Base-by-base conservation (phyloP, 2,113 vertebrate species). In the Perognathus longimembris region DNA sequence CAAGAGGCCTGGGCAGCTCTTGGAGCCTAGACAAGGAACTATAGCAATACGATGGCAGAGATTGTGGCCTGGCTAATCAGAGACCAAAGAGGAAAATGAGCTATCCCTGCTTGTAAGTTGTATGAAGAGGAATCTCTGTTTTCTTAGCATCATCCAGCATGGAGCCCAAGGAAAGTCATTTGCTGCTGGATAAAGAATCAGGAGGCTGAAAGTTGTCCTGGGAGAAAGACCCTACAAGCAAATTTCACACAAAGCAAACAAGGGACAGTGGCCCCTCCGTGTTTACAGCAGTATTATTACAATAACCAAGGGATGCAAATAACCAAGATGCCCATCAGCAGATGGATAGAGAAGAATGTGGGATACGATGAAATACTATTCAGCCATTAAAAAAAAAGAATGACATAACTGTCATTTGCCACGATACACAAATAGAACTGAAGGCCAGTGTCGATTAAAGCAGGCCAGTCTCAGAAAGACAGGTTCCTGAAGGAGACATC, bases 31-130 rank as follows among this genome's bases (percentile, higher is more conserved):
- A 71, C 76, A 34, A 78, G 21, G 67, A 77, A 26, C 20, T 50
- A 64, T 1, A n/a, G 22, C n/a, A 78, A 30, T 3, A n/a, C 40
- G n/a, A 30, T 1, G 40, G 5, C 28, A 40, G 4, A 32, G 45
- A 4, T 4, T 24, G 32, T 4, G 32, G 59, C 3, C n/a, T 6
- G 0, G 7, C 3, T 3, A 7, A 45, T 22, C 61, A 61, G 59
- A 88, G 75, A 59, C 15, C 18, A 30, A 32, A 66, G 76, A 26
- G 38, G n/a, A 42, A 81, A 84, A 87, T 7, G 11, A 79, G 28
- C 21, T 45, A 2, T 34, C 34, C 30, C 50, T 34, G 26, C 54
- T 10, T 75, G 5, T n/a, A 40, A 36, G 15, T 20, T 64, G 24
- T 34, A 40, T 10, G 21, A 11, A 86, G 15, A 26, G 21, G 59